phyloP scores from a whole-genome alignment of 2,113 vertebrate genomes.

The Lathamus discolor region DNA sequence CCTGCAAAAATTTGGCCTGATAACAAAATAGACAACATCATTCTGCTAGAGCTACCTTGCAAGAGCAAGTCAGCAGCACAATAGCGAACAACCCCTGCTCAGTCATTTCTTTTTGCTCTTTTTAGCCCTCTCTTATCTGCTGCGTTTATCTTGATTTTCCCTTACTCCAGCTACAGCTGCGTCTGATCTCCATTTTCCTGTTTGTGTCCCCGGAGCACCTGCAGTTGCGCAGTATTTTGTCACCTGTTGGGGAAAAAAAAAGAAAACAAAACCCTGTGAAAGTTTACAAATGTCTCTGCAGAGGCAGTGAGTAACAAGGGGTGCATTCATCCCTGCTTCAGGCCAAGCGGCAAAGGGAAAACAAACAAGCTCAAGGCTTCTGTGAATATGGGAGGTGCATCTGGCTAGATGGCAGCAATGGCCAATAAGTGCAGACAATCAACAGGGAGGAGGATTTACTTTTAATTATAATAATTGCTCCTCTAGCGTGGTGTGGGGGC shows the following conservation, averaged over 20 bases:
- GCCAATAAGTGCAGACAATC: slow-evolving; percentile 16
- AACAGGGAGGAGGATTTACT: neutral
- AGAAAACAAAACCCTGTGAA: neutral
- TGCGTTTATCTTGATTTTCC: neutral
- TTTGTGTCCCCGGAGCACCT: slow-evolving; percentile 12
- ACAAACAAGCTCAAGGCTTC: slow-evolving; percentile 23
- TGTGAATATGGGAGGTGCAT: neutral
- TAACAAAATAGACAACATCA: neutral
- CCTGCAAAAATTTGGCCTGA: neutral
- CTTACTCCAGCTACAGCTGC: neutral
- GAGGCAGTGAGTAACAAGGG: neutral
- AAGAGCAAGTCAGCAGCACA: neutral
- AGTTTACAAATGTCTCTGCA: neutral
- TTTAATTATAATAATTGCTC: neutral
- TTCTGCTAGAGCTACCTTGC: neutral
- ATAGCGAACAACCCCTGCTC: neutral
- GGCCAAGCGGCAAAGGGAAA: neutral
- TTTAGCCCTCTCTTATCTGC: neutral
- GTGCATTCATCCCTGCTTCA: slow-evolving; percentile 4
- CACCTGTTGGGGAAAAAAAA: neutral
- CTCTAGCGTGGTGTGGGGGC: neutral
- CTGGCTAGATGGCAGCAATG: slow-evolving; percentile 63
- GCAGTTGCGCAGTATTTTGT: neutral
- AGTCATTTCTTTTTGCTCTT: neutral
- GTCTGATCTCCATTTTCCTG: slow-evolving; percentile 22